Evolutionary conservation across 2,797 vertebrate species (phyloP).

Genomic region (Balearica regulorum): DNA sequence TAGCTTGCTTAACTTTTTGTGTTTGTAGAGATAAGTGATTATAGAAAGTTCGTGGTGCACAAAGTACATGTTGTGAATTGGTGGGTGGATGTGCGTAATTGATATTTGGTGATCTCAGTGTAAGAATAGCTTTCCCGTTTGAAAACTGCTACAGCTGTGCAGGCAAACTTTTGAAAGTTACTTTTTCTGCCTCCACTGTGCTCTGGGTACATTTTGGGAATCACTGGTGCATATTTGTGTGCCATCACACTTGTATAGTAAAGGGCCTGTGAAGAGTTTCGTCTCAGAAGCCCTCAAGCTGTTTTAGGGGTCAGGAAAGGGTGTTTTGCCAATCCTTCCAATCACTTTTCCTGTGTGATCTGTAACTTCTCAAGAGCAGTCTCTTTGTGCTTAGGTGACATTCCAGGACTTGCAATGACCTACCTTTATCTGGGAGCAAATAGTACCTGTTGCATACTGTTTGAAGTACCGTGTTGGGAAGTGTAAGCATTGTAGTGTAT

Average conservation of each 20-base stretch:
- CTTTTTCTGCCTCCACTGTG: neutral
- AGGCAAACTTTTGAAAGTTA: neutral
- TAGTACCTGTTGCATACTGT: neutral
- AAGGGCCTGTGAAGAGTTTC: neutral
- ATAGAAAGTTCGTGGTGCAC: neutral
- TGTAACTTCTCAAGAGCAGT: neutral
- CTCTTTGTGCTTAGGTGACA: neutral
- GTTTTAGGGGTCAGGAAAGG: neutral
- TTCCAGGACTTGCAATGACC: neutral
- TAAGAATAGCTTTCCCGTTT: neutral
- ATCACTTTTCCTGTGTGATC: neutral
- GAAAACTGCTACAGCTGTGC: neutral
- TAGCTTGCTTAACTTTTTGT: neutral
- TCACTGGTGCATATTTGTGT: neutral
- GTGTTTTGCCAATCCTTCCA: neutral
- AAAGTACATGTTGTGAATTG: neutral
- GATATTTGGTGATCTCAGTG: neutral
- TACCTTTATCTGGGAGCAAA: constrained; percentile 29
- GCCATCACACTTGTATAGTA: neutral
- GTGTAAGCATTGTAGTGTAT: neutral
- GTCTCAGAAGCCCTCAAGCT: neutral
- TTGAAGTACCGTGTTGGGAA: neutral
- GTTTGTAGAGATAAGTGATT: neutral
- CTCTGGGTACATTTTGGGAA: neutral
- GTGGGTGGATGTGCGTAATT: neutral